These are phyloP conservation scores for Iphiclides podalirius DNA, from an alignment of 2,888 invertebrate species.

Conservation along the genomic window DNA sequence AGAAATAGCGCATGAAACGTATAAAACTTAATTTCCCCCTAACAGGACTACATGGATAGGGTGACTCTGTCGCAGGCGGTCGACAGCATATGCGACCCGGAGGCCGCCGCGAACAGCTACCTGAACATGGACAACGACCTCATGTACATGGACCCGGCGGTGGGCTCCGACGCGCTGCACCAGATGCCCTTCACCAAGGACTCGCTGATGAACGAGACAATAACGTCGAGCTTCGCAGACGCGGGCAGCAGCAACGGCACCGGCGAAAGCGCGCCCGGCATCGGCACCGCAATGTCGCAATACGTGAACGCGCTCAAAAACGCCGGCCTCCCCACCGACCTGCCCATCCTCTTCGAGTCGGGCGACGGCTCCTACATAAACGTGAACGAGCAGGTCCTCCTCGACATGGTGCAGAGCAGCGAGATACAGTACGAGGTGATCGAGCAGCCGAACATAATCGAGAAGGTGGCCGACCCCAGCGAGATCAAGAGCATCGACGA, in stretches of 20 bases:
- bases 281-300: slow-evolving; percentile 69
- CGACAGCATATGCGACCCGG: slow-evolving; percentile 67
- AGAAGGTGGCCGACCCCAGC: slow-evolving; percentile 70
- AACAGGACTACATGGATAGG: slow-evolving; percentile 74
- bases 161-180: slow-evolving; percentile 56
- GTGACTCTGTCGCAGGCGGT: slow-evolving; percentile 70
- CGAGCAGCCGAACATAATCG: slow-evolving; percentile 75
- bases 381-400: slow-evolving; percentile 82
- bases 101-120: slow-evolving; percentile 48
- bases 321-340: slow-evolving; percentile 67
- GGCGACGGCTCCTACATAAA: slow-evolving; percentile 83
- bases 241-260: slow-evolving; percentile 44
- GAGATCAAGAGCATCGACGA: slow-evolving; percentile 76
- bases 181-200: slow-evolving; percentile 58
- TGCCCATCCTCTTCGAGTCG: slow-evolving; percentile 82
- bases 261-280: slow-evolving; percentile 45
- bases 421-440: slow-evolving; percentile 77
- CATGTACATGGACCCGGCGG: slow-evolving; percentile 66
- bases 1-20: too few species aligned
- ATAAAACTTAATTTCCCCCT: too few species aligned
- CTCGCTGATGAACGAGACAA: slow-evolving; percentile 49
- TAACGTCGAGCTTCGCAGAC: slow-evolving; percentile 53
- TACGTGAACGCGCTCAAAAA: slow-evolving; percentile 73
- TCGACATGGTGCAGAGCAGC: slow-evolving; percentile 76
- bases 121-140: slow-evolving; percentile 66